Conservation (phyloP, 2,888 invertebrate species). For the Baronia brevicornis region DNA sequence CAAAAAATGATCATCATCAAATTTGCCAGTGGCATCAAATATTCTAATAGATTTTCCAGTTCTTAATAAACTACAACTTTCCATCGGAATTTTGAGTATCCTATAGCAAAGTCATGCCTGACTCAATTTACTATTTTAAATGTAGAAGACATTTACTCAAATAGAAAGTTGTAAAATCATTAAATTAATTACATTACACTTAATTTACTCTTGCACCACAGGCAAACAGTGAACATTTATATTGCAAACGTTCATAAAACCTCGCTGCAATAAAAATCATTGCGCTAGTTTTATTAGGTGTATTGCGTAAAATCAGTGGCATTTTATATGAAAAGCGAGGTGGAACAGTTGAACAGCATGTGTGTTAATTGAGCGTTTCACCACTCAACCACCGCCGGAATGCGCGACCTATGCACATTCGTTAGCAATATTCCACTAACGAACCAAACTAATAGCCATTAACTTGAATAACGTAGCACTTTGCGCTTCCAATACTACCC, state of each 20-base stretch:
- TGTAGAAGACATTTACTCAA: no score
- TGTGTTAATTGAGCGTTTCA: conserved; percentile 67
- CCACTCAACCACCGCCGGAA: conserved; percentile 40
- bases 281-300: conserved; percentile 17
- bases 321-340: conserved; percentile 43
- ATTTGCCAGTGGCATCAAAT: no score
- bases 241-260: not conserved
- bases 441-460: conserved; percentile 74
- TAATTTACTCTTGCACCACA: no score
- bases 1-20: no score
- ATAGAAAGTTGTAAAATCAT: no score
- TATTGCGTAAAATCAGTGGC: conserved; percentile 35
- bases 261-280: conserved; percentile 2
- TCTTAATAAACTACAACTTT: no score
- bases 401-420: conserved; percentile 60
- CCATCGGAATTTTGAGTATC: no score
- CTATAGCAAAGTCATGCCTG: no score
- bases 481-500: conserved; percentile 51
- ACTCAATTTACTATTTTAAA: no score
- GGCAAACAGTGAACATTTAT: not conserved
- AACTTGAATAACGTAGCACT: conserved; percentile 71
- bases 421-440: conserved; percentile 74
- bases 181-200: no score
- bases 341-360: conserved; percentile 42
- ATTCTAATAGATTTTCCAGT: no score